phyloP scores from a whole-genome alignment of 2,888 invertebrate genomes.

The Coelinius sp. region DNA sequence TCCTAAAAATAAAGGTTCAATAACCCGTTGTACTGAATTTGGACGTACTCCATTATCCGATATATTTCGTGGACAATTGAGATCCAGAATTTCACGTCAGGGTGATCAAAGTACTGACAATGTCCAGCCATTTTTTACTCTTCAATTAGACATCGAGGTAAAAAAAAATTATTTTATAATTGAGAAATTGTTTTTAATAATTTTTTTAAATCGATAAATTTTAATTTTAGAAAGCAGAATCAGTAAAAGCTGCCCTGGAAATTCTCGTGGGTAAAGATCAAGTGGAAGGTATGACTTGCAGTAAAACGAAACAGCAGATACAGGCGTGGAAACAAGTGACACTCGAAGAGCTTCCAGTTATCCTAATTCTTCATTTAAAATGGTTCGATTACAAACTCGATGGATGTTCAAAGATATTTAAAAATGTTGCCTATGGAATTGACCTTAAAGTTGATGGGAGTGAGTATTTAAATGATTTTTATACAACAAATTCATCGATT shows the following conservation, averaged over 20 bases:
- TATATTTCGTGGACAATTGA: slow-evolving; percentile 92
- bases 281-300: slow-evolving; percentile 88
- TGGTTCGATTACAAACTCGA: slow-evolving; percentile 92
- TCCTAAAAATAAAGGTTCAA: slow-evolving; percentile 88
- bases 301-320: slow-evolving; percentile 85
- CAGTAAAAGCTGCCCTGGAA: slow-evolving; percentile 90
- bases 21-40: slow-evolving; percentile 88
- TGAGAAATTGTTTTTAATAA: neutral
- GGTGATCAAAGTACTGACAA: slow-evolving; percentile 88
- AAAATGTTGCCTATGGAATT: slow-evolving; percentile 90
- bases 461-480: slow-evolving; percentile 71
- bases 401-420: slow-evolving; percentile 92
- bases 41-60: slow-evolving; percentile 90
- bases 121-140: slow-evolving; percentile 95
- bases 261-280: slow-evolving; percentile 88
- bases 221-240: slow-evolving; percentile 80
- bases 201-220: slow-evolving; percentile 6
- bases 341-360: slow-evolving; percentile 90
- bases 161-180: no score
- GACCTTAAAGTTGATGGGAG: slow-evolving; percentile 92
- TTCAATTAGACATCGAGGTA: slow-evolving; percentile 95
- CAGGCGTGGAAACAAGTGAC: slow-evolving; percentile 93
- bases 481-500: no score
- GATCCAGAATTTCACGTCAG: slow-evolving; percentile 84
- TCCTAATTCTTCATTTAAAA: slow-evolving; percentile 92